Evolutionary conservation across 1,140 invertebrate species (phyloP).

Genomic region (Drosophila jambulina): DNA sequence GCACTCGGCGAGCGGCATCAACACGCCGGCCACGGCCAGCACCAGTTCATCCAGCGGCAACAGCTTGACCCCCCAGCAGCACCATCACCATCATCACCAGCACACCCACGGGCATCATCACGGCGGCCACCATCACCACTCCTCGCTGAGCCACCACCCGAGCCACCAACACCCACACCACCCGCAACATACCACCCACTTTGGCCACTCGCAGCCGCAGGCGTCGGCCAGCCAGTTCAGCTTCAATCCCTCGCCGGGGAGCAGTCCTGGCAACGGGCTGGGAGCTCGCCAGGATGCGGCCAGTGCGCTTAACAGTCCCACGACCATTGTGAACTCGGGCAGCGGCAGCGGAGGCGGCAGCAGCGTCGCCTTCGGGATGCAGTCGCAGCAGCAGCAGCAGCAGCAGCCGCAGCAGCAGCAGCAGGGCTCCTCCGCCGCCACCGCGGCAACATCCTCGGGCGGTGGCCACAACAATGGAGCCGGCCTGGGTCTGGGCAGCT

Average conservation of each 20-base stretch:
- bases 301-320: conserved; percentile 74
- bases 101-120: conserved; percentile 59
- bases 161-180: conserved; percentile 6
- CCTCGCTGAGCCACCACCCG: conserved; percentile 32
- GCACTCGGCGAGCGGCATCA: conserved; percentile 64
- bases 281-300: conserved; percentile 64
- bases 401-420: conserved; percentile 22
- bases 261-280: conserved; percentile 72
- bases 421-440: conserved; percentile 43
- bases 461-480: conserved; percentile 29
- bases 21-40: conserved; percentile 72
- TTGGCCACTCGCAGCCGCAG: conserved; percentile 35
- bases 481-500: conserved; percentile 13
- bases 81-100: conserved; percentile 31
- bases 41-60: conserved; percentile 80
- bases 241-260: conserved; percentile 74
- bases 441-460: conserved; percentile 21
- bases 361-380: conserved; percentile 69
- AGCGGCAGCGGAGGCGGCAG: conserved; percentile 71
- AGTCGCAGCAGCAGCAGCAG: conserved; percentile 50
- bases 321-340: conserved; percentile 78
- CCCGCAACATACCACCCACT: conserved; percentile 11
- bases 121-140: conserved; percentile 45
- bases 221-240: conserved; percentile 54
- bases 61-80: conserved; percentile 69